phyloP scores from a whole-genome alignment of 2,888 invertebrate genomes.

The Neocrepidodera transversa region DNA sequence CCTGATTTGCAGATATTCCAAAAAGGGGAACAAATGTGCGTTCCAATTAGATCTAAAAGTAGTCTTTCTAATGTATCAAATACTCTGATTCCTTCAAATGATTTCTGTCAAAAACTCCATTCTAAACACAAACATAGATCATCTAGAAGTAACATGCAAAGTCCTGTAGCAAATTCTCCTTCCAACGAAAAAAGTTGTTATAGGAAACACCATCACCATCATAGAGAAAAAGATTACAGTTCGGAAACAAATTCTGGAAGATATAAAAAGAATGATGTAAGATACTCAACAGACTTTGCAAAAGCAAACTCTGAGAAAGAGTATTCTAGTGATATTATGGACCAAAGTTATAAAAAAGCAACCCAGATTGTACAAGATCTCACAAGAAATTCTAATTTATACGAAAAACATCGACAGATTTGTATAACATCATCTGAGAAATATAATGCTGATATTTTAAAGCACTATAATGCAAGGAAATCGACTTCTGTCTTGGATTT shows the following conservation, averaged over 20 bases:
- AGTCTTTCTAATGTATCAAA: slow-evolving; percentile 65
- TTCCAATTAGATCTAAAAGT: slow-evolving; percentile 63
- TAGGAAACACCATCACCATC: slow-evolving; percentile 53
- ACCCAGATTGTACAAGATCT: slow-evolving; percentile 59
- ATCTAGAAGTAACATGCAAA: slow-evolving; percentile 54
- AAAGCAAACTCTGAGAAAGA: slow-evolving; percentile 48
- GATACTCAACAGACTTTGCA: slow-evolving; percentile 45
- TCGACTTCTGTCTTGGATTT: slow-evolving; percentile 67
- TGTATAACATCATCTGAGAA: slow-evolving; percentile 58
- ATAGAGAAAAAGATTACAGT: slow-evolving; percentile 63
- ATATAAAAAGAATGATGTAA: slow-evolving; percentile 45
- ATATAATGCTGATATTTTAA: slow-evolving; percentile 56
- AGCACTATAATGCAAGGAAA: slow-evolving; percentile 64
- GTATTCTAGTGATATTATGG: slow-evolving; percentile 52
- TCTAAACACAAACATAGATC: slow-evolving; percentile 52
- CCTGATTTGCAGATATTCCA: slow-evolving; percentile 70
- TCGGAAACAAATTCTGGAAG: slow-evolving; percentile 67
- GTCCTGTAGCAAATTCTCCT: slow-evolving; percentile 63
- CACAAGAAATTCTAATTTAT: slow-evolving; percentile 51
- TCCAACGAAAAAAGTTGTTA: slow-evolving; percentile 56
- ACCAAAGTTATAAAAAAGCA: slow-evolving; percentile 58
- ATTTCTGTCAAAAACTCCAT: slow-evolving; percentile 51
- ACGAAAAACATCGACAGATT: slow-evolving; percentile 57
- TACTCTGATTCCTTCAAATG: slow-evolving; percentile 60
- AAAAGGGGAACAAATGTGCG: slow-evolving; percentile 68